Percentiles rank a stretch among this genome's conserved stretches.
These are phyloP conservation scores for Leptosomus discolor DNA, from an alignment of 2,113 vertebrate species.

Conservation along the genomic window DNA sequence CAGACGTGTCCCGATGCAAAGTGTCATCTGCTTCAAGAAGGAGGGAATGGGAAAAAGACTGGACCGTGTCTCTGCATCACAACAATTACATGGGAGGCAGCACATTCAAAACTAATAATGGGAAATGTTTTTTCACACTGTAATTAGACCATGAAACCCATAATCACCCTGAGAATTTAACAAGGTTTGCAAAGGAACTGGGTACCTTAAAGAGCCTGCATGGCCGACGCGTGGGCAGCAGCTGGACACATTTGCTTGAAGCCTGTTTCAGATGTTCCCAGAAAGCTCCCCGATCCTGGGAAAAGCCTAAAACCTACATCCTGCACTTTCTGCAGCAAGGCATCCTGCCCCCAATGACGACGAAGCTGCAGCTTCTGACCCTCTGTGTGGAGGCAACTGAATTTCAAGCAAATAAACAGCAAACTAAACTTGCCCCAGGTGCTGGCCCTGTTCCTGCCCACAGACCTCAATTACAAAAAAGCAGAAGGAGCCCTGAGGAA, in stretches of 20 bases:
- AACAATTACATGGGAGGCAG: background rate
- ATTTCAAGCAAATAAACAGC: background rate
- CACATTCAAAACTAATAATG: background rate
- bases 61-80: background rate
- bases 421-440: background rate
- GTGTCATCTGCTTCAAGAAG: background rate
- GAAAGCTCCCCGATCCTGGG: background rate
- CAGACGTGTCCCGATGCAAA: rapidly evolving
- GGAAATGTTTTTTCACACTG: background rate
- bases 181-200: background rate
- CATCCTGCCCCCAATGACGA: background rate
- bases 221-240: background rate
- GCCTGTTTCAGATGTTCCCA: background rate
- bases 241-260: background rate
- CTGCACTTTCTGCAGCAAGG: rapidly evolving
- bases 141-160: background rate
- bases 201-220: background rate
- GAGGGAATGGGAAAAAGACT: background rate
- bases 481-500: background rate
- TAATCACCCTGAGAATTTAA: background rate
- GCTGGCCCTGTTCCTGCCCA: background rate
- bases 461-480: rapidly evolving
- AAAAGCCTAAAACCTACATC: background rate
- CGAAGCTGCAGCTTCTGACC: background rate
- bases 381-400: rapidly evolving